A percentile compares a stretch with the other conserved stretches of the same genome.
Conservation (phyloP, 2,113 vertebrate species). For the Peromyscus californicus region DNA sequence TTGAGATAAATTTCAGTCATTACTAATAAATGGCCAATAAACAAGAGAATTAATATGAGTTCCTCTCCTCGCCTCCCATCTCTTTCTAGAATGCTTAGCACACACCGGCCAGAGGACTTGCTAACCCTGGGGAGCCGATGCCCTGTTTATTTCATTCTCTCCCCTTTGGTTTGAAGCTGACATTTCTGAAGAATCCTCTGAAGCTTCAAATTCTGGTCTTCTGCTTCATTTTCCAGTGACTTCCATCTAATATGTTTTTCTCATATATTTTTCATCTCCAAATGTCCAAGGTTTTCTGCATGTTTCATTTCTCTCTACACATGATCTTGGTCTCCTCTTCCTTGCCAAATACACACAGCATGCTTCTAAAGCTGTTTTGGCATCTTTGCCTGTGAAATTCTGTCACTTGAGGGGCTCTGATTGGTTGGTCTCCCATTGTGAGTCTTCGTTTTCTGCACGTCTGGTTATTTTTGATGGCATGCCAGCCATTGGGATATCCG, state of each 20-base stretch:
- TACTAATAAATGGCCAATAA: neutral
- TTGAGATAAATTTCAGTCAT: neutral
- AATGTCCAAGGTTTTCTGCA: neutral
- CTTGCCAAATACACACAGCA: neutral
- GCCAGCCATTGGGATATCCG: neutral
- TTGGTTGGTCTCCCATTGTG: neutral
- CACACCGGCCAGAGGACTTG: neutral
- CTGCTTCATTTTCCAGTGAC: constrained; percentile 25
- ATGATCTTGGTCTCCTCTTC: neutral
- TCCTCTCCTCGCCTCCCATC: neutral
- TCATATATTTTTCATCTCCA: constrained; percentile 11
- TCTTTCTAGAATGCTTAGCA: neutral
- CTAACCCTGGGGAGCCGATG: too few species aligned
- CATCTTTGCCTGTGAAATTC: neutral
- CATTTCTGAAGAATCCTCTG: neutral
- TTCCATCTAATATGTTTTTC: neutral
- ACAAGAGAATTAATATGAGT: neutral
- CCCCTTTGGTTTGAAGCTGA: neutral
- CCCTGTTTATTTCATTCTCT: neutral
- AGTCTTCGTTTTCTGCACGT: neutral
- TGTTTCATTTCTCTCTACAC: neutral
- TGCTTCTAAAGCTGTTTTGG: neutral
- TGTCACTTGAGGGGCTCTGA: neutral
- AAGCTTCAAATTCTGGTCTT: neutral
- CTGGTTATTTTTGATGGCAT: neutral